Evolutionary conservation across 1,140 invertebrate species (phyloP).

Genomic region (Gryllus bimaculatus): DNA sequence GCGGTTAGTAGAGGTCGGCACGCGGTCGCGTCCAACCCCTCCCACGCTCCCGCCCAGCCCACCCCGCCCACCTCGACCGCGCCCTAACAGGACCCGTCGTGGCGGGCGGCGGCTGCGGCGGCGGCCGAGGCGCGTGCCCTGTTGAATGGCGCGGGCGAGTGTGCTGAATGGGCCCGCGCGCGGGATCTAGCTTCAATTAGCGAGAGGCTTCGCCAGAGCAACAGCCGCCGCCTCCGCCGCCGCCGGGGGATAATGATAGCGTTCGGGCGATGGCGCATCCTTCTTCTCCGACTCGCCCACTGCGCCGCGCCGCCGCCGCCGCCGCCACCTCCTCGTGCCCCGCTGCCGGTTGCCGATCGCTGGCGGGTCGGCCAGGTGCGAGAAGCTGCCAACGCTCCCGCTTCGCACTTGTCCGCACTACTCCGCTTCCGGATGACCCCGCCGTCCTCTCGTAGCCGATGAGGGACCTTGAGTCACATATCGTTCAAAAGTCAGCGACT

Average conservation of each 20-base stretch:
- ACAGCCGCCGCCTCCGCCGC: too few relatives aligned
- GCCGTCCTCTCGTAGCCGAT: too few relatives aligned
- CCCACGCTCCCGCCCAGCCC: too few relatives aligned
- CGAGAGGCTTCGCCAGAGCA: too few relatives aligned
- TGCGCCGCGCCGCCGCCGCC: too few relatives aligned
- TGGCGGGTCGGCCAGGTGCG: background rate
- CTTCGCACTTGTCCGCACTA: background rate
- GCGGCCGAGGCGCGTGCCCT: background rate
- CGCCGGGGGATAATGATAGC: background rate
- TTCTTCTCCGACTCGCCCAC: background rate
- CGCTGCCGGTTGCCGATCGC: background rate
- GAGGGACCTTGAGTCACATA: too few relatives aligned
- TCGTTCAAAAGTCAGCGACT: too few relatives aligned
- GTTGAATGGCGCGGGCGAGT: background rate
- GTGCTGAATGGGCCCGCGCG: background rate
- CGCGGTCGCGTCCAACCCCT: background rate
- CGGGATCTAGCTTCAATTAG: background rate
- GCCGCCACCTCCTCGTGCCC: background rate
- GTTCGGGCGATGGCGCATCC: background rate
- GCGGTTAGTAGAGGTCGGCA: background rate
- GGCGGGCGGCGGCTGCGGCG: too few relatives aligned
- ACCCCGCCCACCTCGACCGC: too few relatives aligned
- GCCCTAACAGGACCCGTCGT: too few relatives aligned
- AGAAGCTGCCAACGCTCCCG: background rate
- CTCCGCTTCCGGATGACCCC: too few relatives aligned